Conservation (phyloP, 1,140 invertebrate species). For the Drosophila quadrilineata region DNA sequence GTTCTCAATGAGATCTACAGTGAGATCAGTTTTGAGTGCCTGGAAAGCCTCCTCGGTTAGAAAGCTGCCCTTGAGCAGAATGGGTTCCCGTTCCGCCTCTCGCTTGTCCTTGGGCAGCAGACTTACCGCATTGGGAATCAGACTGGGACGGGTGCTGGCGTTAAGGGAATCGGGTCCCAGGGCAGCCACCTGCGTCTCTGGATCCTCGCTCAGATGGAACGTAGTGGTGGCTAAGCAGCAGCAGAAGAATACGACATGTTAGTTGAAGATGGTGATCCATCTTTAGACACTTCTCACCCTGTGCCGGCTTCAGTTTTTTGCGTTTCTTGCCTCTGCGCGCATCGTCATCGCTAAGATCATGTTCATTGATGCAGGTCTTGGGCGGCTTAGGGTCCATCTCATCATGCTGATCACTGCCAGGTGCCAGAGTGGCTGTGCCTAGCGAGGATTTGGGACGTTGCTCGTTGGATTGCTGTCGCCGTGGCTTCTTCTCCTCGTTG, state of each 20-base stretch:
- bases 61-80: conserved; percentile 72
- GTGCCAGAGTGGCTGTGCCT: conserved; percentile 40
- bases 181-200: conserved; percentile 78
- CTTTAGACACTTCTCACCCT: conserved; percentile 23
- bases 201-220: conserved; percentile 77
- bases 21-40: conserved; percentile 67
- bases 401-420: conserved; percentile 24
- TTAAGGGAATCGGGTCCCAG: conserved; percentile 77
- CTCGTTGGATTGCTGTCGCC: conserved; percentile 57
- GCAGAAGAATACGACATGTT: neutral
- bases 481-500: conserved; percentile 65
- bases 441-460: conserved; percentile 71
- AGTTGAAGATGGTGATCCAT: neutral
- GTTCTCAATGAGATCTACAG: conserved; percentile 75
- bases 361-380: conserved; percentile 74
- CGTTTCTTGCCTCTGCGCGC: conserved; percentile 69
- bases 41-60: conserved; percentile 77
- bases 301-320: conserved; percentile 69
- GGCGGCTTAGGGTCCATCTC: conserved; percentile 42
- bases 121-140: conserved; percentile 67
- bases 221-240: conserved; percentile 67
- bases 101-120: conserved; percentile 67
- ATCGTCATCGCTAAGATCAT: conserved; percentile 65
- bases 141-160: conserved; percentile 73
- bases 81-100: conserved; percentile 54